Evolutionary conservation across 2,888 invertebrate species (phyloP).

Genomic region (Cerastis rubricosa): DNA sequence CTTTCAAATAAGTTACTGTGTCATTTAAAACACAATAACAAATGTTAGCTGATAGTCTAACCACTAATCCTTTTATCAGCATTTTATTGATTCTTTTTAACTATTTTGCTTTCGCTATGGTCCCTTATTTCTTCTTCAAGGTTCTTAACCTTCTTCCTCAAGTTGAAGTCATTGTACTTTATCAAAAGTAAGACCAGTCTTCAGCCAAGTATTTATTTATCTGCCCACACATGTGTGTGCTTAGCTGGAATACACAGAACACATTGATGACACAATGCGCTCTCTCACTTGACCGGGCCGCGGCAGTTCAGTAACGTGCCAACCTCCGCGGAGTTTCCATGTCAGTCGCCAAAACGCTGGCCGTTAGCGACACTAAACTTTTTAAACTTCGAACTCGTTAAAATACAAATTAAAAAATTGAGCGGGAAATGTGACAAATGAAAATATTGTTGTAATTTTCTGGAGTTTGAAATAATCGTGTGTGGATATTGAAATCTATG

Average conservation of each 20-base stretch:
- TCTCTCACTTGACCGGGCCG: constrained; percentile 84
- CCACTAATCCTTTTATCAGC: constrained; percentile 23
- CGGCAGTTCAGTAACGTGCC: constrained; percentile 80
- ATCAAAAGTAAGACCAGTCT: constrained; percentile 35
- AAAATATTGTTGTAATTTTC: constrained; percentile 44
- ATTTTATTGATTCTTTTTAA: constrained; percentile 32
- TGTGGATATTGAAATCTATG: constrained; percentile 59
- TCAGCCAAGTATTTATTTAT: constrained; percentile 53
- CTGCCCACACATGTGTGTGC: constrained; percentile 62
- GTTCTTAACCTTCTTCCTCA: constrained; percentile 1
- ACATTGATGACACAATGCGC: constrained; percentile 81
- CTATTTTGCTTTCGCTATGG: background rate
- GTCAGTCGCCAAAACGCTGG: constrained; percentile 72
- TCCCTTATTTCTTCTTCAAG: constrained; percentile 4
- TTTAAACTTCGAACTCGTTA: constrained; percentile 64
- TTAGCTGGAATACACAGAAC: constrained; percentile 75
- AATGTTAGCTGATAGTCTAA: background rate
- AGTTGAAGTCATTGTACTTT: constrained; percentile 43
- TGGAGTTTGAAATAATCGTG: constrained; percentile 35
- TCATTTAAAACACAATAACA: constrained; percentile 29
- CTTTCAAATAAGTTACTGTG: background rate
- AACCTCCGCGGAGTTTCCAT: constrained; percentile 79
- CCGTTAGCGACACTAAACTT: constrained; percentile 77
- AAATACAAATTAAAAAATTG: constrained; percentile 44
- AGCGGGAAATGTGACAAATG: constrained; percentile 68